Evolutionary conservation across 2,888 invertebrate genomes (phyloP).

Genomic region (Tinea semifulvella): DNA sequence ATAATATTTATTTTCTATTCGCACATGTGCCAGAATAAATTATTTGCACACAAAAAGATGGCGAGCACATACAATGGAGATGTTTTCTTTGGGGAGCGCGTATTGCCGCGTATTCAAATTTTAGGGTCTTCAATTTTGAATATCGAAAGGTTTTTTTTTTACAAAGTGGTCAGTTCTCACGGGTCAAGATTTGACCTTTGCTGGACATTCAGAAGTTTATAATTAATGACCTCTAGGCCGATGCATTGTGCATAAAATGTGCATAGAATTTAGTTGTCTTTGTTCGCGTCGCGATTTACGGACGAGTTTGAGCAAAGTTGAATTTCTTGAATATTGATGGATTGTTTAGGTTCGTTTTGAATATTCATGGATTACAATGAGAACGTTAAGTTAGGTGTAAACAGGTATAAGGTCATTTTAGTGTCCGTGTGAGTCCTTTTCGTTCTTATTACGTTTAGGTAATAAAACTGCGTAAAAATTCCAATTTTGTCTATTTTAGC

Average conservation of each 20-base stretch:
- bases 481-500: too few species aligned
- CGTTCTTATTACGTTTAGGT: too few species aligned
- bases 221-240: constrained; percentile 54
- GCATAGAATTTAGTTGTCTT: constrained; percentile 33
- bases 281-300: constrained; percentile 33
- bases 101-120: constrained; percentile 55
- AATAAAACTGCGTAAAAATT: too few species aligned
- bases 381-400: too few species aligned
- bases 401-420: too few species aligned
- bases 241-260: constrained; percentile 38
- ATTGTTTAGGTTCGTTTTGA: too few species aligned
- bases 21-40: constrained; percentile 49
- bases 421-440: too few species aligned
- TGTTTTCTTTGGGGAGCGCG: constrained; percentile 62
- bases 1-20: constrained; percentile 30
- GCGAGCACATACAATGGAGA: constrained; percentile 32
- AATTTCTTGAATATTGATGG: constrained; percentile 61
- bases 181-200: constrained; percentile 61
- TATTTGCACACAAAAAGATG: constrained; percentile 45
- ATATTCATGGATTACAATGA: too few species aligned
- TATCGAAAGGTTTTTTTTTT: constrained; percentile 33
- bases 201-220: constrained; percentile 55
- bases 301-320: constrained; percentile 47
- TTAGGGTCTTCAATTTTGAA: constrained; percentile 53
- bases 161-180: constrained; percentile 52